Conservation (phyloP, 2,888 invertebrate species). For the Frankliniella intonsa region DNA sequence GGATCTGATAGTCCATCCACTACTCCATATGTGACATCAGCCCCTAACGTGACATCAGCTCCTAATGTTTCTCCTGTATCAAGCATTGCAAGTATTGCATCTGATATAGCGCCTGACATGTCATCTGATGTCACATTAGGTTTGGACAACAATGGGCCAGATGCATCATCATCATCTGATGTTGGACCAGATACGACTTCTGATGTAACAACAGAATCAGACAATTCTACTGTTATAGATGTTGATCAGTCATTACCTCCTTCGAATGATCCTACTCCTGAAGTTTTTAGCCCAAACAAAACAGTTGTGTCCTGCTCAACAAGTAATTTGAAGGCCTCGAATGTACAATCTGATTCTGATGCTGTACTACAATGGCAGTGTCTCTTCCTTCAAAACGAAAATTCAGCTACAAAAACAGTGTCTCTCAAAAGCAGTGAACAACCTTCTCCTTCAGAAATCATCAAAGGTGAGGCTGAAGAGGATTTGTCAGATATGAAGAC, state of each 20-base stretch:
- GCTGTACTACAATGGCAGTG: not conserved
- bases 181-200: not conserved
- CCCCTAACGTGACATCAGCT: not conserved
- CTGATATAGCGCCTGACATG: not conserved
- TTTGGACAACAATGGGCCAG: not conserved
- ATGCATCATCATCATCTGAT: not conserved
- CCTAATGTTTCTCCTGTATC: not conserved
- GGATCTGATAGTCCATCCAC: not conserved
- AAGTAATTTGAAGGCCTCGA: not conserved
- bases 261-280: not conserved
- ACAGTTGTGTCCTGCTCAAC: not conserved
- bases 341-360: not conserved
- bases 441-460: not conserved
- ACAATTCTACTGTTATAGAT: not conserved
- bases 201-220: not conserved
- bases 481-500: not conserved
- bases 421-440: not conserved
- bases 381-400: not conserved
- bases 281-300: not conserved
- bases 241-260: not conserved
- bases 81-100: conserved; percentile 17
- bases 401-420: too few relatives aligned
- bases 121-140: not conserved
- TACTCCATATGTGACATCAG: not conserved
- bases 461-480: conserved; percentile 13